phyloP scores from a whole-genome alignment of 2,113 vertebrate genomes.

The Cebus imitator region DNA sequence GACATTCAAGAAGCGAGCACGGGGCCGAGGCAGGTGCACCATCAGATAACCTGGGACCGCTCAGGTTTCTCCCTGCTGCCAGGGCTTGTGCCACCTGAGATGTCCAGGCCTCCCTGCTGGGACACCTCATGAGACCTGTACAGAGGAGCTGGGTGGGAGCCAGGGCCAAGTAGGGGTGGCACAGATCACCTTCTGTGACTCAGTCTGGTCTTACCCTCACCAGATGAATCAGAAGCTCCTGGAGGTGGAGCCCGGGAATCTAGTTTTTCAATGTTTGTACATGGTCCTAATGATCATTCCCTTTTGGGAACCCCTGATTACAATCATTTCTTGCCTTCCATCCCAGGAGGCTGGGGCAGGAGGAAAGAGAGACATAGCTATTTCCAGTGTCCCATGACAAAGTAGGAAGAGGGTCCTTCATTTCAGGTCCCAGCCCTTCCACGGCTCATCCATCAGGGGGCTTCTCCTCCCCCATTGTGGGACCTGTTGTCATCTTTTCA shows the following conservation, averaged over 20 bases:
- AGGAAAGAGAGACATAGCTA: background rate
- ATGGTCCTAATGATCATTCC: background rate
- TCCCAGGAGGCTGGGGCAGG: background rate
- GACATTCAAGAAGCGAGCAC: constrained; percentile 61
- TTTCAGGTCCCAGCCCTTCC: background rate
- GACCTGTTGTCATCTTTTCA: background rate
- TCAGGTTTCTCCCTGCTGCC: constrained; percentile 67
- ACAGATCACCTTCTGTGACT: constrained; percentile 14
- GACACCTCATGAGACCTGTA: background rate
- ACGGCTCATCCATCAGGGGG: background rate
- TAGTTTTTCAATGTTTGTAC: background rate
- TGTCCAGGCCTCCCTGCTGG: background rate
- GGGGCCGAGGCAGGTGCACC: background rate
- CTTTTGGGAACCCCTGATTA: background rate
- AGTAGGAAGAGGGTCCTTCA: background rate
- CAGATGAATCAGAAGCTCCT: constrained; percentile 41
- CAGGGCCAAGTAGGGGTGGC: background rate
- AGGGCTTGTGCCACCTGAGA: constrained; percentile 48
- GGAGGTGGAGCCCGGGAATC: background rate
- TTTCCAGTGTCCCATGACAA: too few species aligned
- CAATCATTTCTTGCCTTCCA: background rate
- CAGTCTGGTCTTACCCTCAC: background rate
- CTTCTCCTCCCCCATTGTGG: background rate
- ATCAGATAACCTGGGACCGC: constrained; percentile 49
- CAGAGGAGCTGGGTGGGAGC: background rate